Evolutionary conservation across 1,140 invertebrate species (phyloP), one percentile per base, ranked within the genome.

Genomic region (Chrysopa pallens): DNA sequence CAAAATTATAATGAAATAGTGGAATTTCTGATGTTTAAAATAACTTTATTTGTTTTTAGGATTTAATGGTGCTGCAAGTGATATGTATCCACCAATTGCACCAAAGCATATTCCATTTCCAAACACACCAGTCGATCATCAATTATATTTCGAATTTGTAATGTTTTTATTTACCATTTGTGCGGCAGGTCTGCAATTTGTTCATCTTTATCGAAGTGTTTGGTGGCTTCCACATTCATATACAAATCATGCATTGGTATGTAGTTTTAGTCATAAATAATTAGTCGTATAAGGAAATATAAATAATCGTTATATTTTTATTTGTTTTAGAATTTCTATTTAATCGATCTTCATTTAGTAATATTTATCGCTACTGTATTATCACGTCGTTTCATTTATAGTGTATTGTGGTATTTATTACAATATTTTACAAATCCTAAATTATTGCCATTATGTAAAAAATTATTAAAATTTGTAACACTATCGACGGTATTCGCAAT

Each of bases 171-270:
- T 86, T 52, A 78, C 84, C 9, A 62, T 80, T 31, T 70, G 84
- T 28, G 76, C 77, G 27, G 69, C 74, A 11, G 74, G 70, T 38
- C 65, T 92, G 13, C 93, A 98, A 66, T 87, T 95, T 59, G 70
- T 97, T 11, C 91, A 97, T 66, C 67, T 97, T 8, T 98, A 97
- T 58, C 76, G 85, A 46, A 94, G 89, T 29, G 82, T 91, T n/a
- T 97, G 90, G 87, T 97, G 93, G 92, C 60, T 96, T 17, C 87
- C 89, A 12, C 78, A 95, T 53, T 91, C 89, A 3, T 80, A 90
- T 57, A 86, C 80, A 48, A 77, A 76, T 50, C 84, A 88, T 63
- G 80, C 82, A 49, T 76, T 95, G 76, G 90, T 93, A 67, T 66
- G 72, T 66, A 39, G 5, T 13, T 23, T 15, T 12, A 33, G 31